Evolutionary conservation across 2,797 vertebrate genomes (phyloP).

Genomic region (Hypotaenidia okinawae): DNA sequence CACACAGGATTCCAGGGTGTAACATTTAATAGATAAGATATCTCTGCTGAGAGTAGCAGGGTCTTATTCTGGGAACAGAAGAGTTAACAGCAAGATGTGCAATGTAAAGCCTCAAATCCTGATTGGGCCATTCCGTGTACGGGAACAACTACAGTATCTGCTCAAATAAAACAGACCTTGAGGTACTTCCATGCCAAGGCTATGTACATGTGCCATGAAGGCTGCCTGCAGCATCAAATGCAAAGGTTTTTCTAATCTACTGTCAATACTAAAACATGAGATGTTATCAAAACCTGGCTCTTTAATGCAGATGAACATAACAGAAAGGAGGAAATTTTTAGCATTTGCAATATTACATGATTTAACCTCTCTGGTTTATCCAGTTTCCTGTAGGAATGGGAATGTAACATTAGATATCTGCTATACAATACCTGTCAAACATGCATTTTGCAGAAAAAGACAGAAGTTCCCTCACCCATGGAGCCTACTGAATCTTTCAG

Average conservation of each 20-base stretch:
- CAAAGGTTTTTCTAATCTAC: not conserved
- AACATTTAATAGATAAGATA: not conserved
- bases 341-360: not conserved
- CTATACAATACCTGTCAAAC: slow-evolving; percentile 27
- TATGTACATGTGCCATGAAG: not conserved
- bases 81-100: slow-evolving; percentile 17
- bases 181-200: not conserved
- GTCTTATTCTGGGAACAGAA: not conserved
- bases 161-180: not conserved
- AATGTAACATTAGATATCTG: slow-evolving; percentile 50
- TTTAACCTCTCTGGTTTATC: not conserved
- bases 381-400: not conserved
- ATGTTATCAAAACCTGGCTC: not conserved
- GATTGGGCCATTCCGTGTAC: not conserved
- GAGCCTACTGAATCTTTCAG: slow-evolving; percentile 20
- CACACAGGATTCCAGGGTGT: not conserved
- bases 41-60: not conserved
- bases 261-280: not conserved
- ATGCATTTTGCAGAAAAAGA: not conserved
- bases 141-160: not conserved
- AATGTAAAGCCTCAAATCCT: not conserved
- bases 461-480: not conserved
- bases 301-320: not conserved
- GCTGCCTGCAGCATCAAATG: not conserved
- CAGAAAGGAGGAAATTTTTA: not conserved